Percentiles rank a stretch among this genome's conserved stretches.
phyloP scores from a whole-genome alignment of 1,140 invertebrate genomes.

The Platyscapa corneri region DNA sequence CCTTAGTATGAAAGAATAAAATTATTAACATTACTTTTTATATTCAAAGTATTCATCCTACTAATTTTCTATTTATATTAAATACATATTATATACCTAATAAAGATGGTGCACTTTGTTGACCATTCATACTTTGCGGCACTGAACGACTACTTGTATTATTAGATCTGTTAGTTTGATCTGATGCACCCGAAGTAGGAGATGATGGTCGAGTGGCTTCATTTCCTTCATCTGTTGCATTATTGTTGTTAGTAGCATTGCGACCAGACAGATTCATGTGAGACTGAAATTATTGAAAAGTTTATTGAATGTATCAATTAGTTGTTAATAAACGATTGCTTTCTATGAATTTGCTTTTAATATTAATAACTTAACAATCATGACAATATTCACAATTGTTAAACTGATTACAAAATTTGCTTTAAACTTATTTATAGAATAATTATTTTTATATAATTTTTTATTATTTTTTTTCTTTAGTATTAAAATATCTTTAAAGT shows the following conservation, averaged over 20 bases:
- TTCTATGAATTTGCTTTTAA: too few relatives aligned
- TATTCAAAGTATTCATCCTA: neutral
- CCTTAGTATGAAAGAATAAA: constrained; percentile 54
- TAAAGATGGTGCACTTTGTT: constrained; percentile 57
- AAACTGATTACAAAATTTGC: too few relatives aligned
- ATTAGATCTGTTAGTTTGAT: constrained; percentile 50
- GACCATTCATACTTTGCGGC: constrained; percentile 52
- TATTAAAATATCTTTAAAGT: too few relatives aligned
- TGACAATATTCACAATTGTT: too few relatives aligned
- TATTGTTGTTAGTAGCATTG: constrained; percentile 62
- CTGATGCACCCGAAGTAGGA: constrained; percentile 57
- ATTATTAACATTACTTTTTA: neutral
- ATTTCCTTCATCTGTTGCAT: constrained; percentile 61
- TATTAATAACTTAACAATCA: too few relatives aligned
- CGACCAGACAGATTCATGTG: constrained; percentile 74
- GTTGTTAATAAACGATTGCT: too few relatives aligned
- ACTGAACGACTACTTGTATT: constrained; percentile 50
- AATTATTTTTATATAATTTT: too few relatives aligned
- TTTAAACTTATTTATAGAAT: too few relatives aligned
- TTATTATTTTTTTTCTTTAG: too few relatives aligned
- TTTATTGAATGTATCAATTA: too few relatives aligned
- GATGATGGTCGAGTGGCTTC: constrained; percentile 59
- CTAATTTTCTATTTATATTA: neutral
- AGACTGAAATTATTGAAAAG: constrained; percentile 63
- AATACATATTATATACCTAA: constrained; percentile 58